A percentile compares a stretch with the other conserved stretches of the same genome.
These are phyloP conservation scores for Pelobates fuscus DNA, from an alignment of 2,113 vertebrate species.

Conservation along the genomic window DNA sequence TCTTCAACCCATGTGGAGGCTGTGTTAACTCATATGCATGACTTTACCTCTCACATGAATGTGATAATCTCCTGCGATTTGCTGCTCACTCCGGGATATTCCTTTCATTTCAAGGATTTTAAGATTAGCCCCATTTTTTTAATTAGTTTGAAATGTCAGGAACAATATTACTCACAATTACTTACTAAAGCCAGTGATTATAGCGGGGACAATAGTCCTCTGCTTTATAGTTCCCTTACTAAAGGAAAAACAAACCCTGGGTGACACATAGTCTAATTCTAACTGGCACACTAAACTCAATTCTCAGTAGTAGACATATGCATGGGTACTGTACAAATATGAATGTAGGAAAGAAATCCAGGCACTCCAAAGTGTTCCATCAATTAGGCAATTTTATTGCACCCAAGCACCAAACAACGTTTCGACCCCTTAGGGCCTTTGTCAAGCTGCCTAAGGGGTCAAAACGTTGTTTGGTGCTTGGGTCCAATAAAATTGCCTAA, in stretches of 20 bases:
- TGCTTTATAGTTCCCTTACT: neutral
- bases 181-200: slow-evolving; percentile 35
- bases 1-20: slow-evolving; percentile 41
- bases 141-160: slow-evolving; percentile 55
- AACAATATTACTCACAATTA: slow-evolving; percentile 52
- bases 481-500: too few relatives aligned
- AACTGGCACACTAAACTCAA: too few relatives aligned
- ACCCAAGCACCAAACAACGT: too few relatives aligned
- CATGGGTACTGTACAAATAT: too few relatives aligned
- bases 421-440: too few relatives aligned
- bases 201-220: neutral
- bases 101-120: slow-evolving; percentile 56
- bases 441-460: too few relatives aligned
- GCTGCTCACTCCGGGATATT: slow-evolving; percentile 52
- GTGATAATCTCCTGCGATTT: slow-evolving; percentile 63
- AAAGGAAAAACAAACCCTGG: neutral
- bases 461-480: too few relatives aligned
- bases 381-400: too few relatives aligned
- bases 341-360: too few relatives aligned
- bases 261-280: neutral
- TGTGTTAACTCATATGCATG: slow-evolving; percentile 59
- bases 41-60: slow-evolving; percentile 64
- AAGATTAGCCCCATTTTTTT: slow-evolving; percentile 59
- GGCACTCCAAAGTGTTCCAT: too few relatives aligned
- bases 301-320: too few relatives aligned